phyloP scores from a whole-genome alignment of 2,113 vertebrate species.

The Vimba vimba region DNA sequence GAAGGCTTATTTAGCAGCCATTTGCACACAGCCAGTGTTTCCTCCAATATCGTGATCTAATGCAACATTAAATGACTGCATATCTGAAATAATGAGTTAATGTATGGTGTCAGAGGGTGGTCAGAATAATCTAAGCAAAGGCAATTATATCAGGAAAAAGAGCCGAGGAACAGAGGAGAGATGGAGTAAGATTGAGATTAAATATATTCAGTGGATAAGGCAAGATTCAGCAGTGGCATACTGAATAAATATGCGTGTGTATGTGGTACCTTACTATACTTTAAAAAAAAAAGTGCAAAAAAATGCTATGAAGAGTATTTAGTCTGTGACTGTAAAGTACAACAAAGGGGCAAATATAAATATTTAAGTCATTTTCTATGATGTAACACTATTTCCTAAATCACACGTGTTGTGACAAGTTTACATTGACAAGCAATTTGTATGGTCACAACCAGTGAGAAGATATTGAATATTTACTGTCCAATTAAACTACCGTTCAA shows the following conservation, averaged over 20 bases:
- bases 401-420: not conserved
- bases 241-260: too few relatives aligned
- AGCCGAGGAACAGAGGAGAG: not conserved
- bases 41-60: not conserved
- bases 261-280: too few relatives aligned
- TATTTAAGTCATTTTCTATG: not conserved
- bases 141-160: not conserved
- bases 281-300: too few relatives aligned
- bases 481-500: not conserved
- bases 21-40: not conserved
- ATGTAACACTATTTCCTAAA: too few relatives aligned
- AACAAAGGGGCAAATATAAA: not conserved
- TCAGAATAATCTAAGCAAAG: constrained; percentile 9
- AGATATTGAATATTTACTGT: not conserved
- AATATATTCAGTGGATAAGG: not conserved
- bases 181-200: not conserved
- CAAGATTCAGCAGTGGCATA: not conserved
- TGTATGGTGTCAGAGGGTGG: constrained; percentile 53
- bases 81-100: constrained; percentile 37
- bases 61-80: constrained; percentile 24
- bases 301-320: not conserved
- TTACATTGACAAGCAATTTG: not conserved
- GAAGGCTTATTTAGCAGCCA: not conserved
- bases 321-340: not conserved
- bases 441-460: not conserved